These are phyloP conservation scores for Empis stercorea DNA, from an alignment of 2,888 invertebrate species.

Conservation along the genomic window DNA sequence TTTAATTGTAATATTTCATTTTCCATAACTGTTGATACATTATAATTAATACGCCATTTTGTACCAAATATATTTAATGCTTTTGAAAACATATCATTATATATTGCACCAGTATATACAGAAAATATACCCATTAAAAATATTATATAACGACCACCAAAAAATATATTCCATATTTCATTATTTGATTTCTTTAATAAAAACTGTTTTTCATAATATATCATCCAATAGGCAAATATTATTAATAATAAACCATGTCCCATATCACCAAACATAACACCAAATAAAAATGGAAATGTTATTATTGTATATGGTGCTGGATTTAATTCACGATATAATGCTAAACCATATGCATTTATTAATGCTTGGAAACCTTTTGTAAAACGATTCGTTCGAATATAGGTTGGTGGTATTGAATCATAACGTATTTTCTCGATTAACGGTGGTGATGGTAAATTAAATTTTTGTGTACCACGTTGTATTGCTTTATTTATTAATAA, in stretches of 20 bases:
- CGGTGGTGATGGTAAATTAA: slow-evolving; percentile 75
- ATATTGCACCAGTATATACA: slow-evolving; percentile 92
- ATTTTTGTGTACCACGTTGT: slow-evolving; percentile 60
- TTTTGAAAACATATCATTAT: slow-evolving; percentile 93
- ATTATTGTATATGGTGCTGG: slow-evolving; percentile 79
- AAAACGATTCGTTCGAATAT: slow-evolving; percentile 80
- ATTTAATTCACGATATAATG: slow-evolving; percentile 83
- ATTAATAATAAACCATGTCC: slow-evolving; percentile 82
- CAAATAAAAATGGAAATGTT: slow-evolving; percentile 90
- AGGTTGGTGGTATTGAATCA: slow-evolving; percentile 70
- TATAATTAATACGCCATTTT: slow-evolving; percentile 55
- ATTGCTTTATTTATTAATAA: slow-evolving; percentile 60
- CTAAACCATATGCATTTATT: slow-evolving; percentile 89
- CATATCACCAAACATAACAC: slow-evolving; percentile 91
- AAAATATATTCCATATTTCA: slow-evolving; percentile 93
- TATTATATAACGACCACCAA: slow-evolving; percentile 92
- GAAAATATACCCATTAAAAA: slow-evolving; percentile 94
- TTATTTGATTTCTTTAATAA: slow-evolving; percentile 47
- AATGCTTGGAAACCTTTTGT: slow-evolving; percentile 83
- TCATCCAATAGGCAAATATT: slow-evolving; percentile 67
- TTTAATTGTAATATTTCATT: slow-evolving; percentile 45
- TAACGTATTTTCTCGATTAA: slow-evolving; percentile 76
- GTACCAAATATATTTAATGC: slow-evolving; percentile 86
- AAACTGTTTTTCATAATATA: slow-evolving; percentile 62
- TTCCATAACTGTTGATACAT: slow-evolving; percentile 33